phyloP scores from a whole-genome alignment of 2,888 invertebrate species.

The Eudasyphora cyanicolor region DNA sequence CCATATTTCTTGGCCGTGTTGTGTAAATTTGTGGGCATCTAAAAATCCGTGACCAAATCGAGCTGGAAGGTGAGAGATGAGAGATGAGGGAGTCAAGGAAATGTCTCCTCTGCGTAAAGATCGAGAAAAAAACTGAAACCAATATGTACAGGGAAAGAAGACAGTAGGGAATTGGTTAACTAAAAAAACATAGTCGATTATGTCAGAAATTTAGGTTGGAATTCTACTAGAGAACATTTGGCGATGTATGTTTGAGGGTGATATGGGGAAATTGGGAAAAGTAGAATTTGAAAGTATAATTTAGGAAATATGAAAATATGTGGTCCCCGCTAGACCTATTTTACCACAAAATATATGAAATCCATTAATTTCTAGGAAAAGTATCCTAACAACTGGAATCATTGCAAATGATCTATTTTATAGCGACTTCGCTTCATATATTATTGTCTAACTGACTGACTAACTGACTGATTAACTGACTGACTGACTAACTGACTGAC shows the following conservation, averaged over 20 bases:
- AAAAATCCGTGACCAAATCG: constrained; percentile 60
- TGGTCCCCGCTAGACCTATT: no score
- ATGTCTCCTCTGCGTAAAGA: neutral
- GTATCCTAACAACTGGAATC: neutral
- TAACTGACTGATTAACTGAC: no score
- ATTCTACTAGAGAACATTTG: constrained; percentile 19
- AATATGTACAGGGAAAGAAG: neutral
- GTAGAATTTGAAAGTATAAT: neutral
- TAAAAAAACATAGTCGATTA: constrained; percentile 35
- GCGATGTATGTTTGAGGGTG: neutral
- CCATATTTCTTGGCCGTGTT: constrained; percentile 20
- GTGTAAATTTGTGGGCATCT: constrained; percentile 38
- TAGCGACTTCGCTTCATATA: no score
- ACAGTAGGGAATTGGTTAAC: neutral
- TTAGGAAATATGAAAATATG: no score
- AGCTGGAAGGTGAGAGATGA: neutral
- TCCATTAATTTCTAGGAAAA: neutral
- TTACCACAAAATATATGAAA: no score
- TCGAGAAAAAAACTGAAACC: neutral
- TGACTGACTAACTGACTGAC: no score
- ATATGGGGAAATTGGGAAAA: neutral
- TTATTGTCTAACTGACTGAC: no score
- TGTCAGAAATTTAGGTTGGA: constrained; percentile 51
- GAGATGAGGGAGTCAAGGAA: neutral
- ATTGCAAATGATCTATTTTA: neutral